phyloP scores from a whole-genome alignment of 2,797 vertebrate species.

The Otolemur crassicaudatus region DNA sequence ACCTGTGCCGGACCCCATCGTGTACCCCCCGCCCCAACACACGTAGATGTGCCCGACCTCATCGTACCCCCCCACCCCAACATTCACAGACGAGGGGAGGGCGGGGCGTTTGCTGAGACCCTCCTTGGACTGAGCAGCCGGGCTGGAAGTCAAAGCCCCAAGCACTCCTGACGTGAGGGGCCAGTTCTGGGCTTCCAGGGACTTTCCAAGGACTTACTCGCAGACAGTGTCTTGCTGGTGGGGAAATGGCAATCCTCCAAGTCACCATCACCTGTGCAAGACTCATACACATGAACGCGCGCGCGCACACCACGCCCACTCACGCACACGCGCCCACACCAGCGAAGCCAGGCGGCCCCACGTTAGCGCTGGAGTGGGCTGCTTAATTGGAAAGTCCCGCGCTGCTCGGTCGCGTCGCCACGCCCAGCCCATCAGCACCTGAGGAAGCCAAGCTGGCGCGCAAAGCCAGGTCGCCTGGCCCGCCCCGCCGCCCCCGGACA shows the following conservation, averaged over 20 bases:
- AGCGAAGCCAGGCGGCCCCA: neutral
- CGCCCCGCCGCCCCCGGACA: neutral
- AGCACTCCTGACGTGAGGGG: neutral
- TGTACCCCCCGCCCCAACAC: rapidly evolving
- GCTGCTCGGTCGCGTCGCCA: neutral
- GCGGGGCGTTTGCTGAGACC: neutral
- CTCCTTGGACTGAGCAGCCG: too few species aligned
- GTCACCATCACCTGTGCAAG: neutral
- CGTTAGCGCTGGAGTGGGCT: neutral
- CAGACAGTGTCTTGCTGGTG: neutral
- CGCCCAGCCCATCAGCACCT: neutral
- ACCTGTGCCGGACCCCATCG: neutral
- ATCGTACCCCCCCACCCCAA: too few species aligned
- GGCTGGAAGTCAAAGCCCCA: too few species aligned
- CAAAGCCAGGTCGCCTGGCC: neutral
- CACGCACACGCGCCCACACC: neutral
- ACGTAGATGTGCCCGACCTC: neutral
- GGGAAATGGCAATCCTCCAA: neutral
- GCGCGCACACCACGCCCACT: neutral
- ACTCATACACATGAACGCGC: neutral
- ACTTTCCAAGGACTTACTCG: neutral
- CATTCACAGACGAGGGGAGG: neutral
- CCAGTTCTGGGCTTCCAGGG: neutral
- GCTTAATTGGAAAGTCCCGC: neutral
- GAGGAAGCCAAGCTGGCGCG: neutral